A percentile compares a stretch with the other conserved stretches of the same genome.
These are phyloP conservation scores for Dendrocincla fuliginosa DNA, from an alignment of 2,797 vertebrate genomes.

Conservation along the genomic window DNA sequence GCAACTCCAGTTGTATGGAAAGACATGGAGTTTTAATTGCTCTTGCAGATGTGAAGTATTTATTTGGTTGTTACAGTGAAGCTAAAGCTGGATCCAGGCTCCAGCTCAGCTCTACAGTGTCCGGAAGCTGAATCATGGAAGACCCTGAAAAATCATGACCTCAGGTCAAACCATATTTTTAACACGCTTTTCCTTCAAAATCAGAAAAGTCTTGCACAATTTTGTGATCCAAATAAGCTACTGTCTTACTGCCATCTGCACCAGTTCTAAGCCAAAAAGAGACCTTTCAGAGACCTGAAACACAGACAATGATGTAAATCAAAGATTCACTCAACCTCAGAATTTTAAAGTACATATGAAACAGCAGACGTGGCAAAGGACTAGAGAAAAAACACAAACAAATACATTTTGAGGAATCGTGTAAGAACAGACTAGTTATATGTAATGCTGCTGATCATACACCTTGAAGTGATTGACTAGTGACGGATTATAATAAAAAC, in stretches of 20 bases:
- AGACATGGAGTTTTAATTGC: neutral
- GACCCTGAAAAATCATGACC: neutral
- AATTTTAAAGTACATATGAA: neutral
- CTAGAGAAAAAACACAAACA: neutral
- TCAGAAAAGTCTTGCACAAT: neutral
- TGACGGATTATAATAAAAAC: neutral
- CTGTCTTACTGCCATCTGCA: slow-evolving; percentile 36
- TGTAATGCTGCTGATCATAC: neutral
- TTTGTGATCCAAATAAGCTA: slow-evolving; percentile 22
- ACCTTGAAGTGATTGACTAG: neutral
- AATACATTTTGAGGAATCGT: neutral
- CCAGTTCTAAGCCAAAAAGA: slow-evolving; percentile 31
- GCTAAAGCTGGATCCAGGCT: neutral
- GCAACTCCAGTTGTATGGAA: neutral
- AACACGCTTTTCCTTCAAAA: neutral
- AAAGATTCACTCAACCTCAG: neutral
- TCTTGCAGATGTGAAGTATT: neutral
- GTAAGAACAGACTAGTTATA: neutral
- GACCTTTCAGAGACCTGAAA: neutral
- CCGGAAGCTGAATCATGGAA: neutral
- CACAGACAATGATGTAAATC: neutral
- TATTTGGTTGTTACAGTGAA: neutral
- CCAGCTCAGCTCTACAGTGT: neutral
- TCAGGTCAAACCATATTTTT: neutral
- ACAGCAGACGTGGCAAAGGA: neutral